Conservation (phyloP, 2,888 invertebrate species). For the Lathronympha strigana region DNA sequence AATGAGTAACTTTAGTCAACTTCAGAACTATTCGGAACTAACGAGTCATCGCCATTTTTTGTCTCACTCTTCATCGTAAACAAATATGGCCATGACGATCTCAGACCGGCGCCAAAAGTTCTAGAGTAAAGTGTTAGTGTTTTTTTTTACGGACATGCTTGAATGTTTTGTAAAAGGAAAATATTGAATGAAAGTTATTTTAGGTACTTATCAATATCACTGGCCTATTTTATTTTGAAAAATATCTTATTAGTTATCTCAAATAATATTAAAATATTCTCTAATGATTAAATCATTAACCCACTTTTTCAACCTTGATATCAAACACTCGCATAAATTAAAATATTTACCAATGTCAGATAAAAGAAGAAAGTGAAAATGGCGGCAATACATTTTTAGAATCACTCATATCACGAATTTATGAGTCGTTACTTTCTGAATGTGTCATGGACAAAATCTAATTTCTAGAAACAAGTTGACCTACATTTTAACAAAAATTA, state of each 20-base stretch:
- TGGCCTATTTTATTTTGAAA: not conserved
- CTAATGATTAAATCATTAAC: slow-evolving; percentile 33
- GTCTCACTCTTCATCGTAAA: not conserved
- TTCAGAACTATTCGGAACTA: not conserved
- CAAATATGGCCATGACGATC: not conserved
- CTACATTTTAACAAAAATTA: slow-evolving; percentile 7
- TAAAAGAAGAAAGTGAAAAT: slow-evolving; percentile 31
- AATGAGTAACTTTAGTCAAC: not conserved
- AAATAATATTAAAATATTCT: slow-evolving; percentile 24
- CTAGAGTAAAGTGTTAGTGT: slow-evolving; percentile 6
- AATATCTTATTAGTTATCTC: slow-evolving; percentile 15
- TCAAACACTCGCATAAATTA: slow-evolving; percentile 29
- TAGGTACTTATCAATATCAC: no score
- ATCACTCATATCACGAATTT: not conserved
- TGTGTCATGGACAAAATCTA: slow-evolving; percentile 22
- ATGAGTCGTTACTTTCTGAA: slow-evolving; percentile 26
- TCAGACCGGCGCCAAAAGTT: slow-evolving; percentile 12
- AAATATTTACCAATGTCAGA: slow-evolving; percentile 25
- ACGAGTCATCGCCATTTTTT: not conserved
- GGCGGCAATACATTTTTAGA: slow-evolving; percentile 25
- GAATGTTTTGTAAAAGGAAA: not conserved
- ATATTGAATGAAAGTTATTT: not conserved
- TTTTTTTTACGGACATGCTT: slow-evolving; percentile 4
- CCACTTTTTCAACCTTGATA: slow-evolving; percentile 38
- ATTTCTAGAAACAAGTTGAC: slow-evolving; percentile 12